Conservation (phyloP, 2,888 invertebrate species). For the Lithophane socia region DNA sequence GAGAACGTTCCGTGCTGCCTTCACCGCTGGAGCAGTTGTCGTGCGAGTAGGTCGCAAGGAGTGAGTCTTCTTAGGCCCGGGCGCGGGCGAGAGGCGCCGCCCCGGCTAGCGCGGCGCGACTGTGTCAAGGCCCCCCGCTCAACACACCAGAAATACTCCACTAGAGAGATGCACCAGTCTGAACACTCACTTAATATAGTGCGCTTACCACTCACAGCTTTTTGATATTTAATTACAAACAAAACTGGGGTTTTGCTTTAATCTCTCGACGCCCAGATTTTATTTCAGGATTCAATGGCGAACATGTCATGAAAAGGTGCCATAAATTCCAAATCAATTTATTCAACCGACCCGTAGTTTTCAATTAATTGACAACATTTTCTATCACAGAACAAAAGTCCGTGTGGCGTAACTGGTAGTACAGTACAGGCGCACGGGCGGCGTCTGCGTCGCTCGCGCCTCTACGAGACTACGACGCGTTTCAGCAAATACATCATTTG, state of each 20-base stretch:
- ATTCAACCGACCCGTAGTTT: not conserved
- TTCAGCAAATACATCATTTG: constrained; percentile 47
- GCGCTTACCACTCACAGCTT: constrained; percentile 8
- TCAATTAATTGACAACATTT: not conserved
- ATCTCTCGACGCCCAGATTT: not conserved
- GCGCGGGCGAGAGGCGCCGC: constrained; percentile 24
- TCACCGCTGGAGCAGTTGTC: not conserved
- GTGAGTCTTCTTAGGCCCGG: constrained; percentile 10
- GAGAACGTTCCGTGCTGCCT: not conserved
- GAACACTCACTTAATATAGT: constrained; percentile 19
- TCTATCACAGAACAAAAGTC: not conserved
- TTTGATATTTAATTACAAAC: not conserved
- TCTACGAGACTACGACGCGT: not conserved
- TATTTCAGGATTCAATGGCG: not conserved
- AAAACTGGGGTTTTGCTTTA: not conserved
- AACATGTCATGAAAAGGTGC: not conserved
- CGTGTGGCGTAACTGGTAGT: too few relatives aligned
- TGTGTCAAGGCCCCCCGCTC: constrained; percentile 71
- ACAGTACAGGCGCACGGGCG: not conserved
- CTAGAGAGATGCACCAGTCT: constrained; percentile 47
- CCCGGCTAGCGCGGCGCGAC: constrained; percentile 45
- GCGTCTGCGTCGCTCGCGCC: not conserved
- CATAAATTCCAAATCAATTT: not conserved
- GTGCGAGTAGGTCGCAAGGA: not conserved
- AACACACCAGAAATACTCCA: constrained; percentile 57